phyloP scores from a whole-genome alignment of 2,113 vertebrate species.

The Chloebia gouldiae region DNA sequence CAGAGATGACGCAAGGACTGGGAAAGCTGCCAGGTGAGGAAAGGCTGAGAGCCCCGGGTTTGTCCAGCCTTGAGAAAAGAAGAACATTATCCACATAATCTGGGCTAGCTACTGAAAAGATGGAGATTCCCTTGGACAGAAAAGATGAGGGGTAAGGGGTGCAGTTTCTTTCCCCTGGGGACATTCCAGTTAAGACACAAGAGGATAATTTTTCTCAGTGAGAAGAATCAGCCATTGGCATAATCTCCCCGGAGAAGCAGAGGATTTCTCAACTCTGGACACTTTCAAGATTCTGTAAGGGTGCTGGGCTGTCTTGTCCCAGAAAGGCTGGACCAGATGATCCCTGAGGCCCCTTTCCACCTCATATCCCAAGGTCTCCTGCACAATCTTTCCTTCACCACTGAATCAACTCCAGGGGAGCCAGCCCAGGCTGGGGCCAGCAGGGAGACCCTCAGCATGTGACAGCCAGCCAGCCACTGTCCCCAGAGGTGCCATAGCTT shows the following conservation, averaged over 20 bases:
- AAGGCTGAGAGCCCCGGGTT: background rate
- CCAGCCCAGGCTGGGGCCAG: background rate
- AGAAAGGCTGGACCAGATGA: background rate
- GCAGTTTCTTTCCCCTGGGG: background rate
- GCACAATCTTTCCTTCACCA: background rate
- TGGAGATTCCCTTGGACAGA: background rate
- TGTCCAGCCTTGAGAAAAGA: background rate
- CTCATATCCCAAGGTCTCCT: background rate
- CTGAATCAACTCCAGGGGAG: background rate
- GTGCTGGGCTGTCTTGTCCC: background rate
- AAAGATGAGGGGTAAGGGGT: background rate
- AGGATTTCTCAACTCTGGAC: background rate
- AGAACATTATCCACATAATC: background rate
- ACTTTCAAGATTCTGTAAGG: background rate
- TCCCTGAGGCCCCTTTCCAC: background rate
- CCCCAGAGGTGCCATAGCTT: background rate
- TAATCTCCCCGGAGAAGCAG: background rate
- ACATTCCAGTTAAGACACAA: background rate
- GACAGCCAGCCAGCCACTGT: background rate
- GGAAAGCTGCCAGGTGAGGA: background rate
- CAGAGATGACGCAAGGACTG: background rate
- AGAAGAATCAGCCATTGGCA: background rate
- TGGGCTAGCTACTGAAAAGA: background rate
- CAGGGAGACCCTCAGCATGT: background rate
- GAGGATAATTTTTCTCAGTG: background rate